Base-by-base conservation (phyloP, 2,113 vertebrate species). In the Indicator indicator region DNA sequence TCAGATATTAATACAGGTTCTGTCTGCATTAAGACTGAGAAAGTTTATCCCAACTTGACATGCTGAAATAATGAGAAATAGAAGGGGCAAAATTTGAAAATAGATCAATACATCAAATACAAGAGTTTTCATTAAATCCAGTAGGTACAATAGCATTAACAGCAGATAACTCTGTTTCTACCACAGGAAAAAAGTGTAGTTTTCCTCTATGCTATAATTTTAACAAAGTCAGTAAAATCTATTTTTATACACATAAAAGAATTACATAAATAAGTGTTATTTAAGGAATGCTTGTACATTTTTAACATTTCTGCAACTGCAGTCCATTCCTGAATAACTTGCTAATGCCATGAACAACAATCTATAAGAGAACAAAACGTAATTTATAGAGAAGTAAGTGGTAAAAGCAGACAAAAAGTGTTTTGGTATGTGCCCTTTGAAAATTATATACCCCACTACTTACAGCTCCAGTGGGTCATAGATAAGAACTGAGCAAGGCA, bases 401-500 rank as follows among this genome's bases (percentile, higher is more conserved):
- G 20, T 50, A 89, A 92, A 94, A 90, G 44, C 58, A 78, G 54
- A 84, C 44, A 6, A 84, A 36, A 32, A 86, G 32, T 21, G 33
- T 76, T 90, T 78, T 63, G 69, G 36, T 44, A 84, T 26, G 33
- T 81, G 72, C 56, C 75, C 58, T 95, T 90, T 72, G 52, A 84
- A 92, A 95, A 89, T 86, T 70, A 83, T 50, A 72, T 63, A 71
- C 59, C 70, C 54, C 44, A 82, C 27, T 48, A 82, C 71, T 93
- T 84, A 88, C 65, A 84, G 89, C 58, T 78, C 50, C 40, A 78
- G 33, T 95, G 92, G 94, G 88, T 93, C 86, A 94, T 67, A 88
- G 58, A 59, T n/a, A 36, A 90, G 70, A 93, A 94, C 20, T 65
- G 82, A 82, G 63, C 44, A 93, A 89, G 84, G 74, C 59, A 44